Conservation (phyloP, 2,797 vertebrate genomes). For the Tenualosa ilisha region DNA sequence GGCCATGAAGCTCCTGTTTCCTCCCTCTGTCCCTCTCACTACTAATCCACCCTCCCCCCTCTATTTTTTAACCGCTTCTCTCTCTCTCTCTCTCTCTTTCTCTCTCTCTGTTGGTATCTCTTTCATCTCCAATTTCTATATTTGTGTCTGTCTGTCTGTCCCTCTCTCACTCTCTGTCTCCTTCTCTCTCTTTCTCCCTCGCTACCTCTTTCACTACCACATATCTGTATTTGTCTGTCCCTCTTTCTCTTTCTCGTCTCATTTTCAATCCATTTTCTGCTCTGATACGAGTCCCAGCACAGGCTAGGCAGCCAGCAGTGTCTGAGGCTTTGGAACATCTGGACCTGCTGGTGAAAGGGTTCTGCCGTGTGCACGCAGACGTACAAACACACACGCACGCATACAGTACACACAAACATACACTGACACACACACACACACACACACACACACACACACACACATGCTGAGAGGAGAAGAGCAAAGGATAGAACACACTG, state of each 20-base stretch:
- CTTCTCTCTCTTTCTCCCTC: not conserved
- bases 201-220: not conserved
- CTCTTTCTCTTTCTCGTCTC: slow-evolving; percentile 14
- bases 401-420: not conserved
- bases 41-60: too few species aligned
- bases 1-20: not conserved
- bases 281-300: slow-evolving; percentile 57
- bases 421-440: not conserved
- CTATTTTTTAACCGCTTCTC: not conserved
- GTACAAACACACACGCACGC: not conserved
- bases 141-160: slow-evolving; percentile 54
- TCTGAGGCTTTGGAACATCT: slow-evolving; percentile 65
- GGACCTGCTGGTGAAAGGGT: slow-evolving; percentile 69
- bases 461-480: not conserved
- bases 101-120: not conserved
- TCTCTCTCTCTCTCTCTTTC: not conserved
- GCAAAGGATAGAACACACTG: not conserved
- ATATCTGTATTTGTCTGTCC: slow-evolving; percentile 12
- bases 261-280: slow-evolving; percentile 50
- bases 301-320: slow-evolving; percentile 51
- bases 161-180: not conserved
- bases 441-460: not conserved
- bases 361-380: slow-evolving; percentile 39
- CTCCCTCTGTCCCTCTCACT: too few species aligned
- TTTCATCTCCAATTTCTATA: slow-evolving; percentile 3